Evolutionary conservation across 2,797 vertebrate genomes (phyloP).

Genomic region (Eospalax fontanierii): DNA sequence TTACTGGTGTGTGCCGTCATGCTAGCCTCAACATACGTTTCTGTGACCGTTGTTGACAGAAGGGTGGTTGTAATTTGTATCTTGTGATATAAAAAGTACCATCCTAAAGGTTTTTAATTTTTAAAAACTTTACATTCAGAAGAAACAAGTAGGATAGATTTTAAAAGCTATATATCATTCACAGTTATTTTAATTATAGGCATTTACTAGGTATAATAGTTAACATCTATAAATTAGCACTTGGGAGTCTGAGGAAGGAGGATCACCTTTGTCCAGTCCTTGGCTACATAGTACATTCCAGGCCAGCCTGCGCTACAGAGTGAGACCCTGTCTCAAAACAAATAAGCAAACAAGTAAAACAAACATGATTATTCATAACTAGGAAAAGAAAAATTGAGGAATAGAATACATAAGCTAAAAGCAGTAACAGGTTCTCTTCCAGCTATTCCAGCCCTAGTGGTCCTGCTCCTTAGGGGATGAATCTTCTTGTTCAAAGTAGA

Average conservation of each 20-base stretch:
- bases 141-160: background rate
- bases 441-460: background rate
- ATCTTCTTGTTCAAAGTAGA: background rate
- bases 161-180: slow-evolving; percentile 12
- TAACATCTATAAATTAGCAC: too few relatives aligned
- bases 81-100: slow-evolving; percentile 26
- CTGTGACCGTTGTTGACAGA: background rate
- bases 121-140: slow-evolving; percentile 29
- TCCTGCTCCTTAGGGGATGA: background rate
- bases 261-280: too few relatives aligned
- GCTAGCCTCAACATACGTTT: background rate
- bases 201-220: background rate
- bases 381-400: background rate
- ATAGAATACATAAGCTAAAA: background rate
- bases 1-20: background rate
- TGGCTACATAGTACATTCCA: background rate
- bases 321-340: background rate
- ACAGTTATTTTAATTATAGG: too few relatives aligned
- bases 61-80: background rate
- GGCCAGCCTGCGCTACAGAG: background rate
- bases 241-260: too few relatives aligned
- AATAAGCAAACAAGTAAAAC: background rate
- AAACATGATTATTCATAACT: background rate
- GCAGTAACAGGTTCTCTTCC: too few relatives aligned
- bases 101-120: slow-evolving; percentile 21